Evolutionary conservation across 2,113 vertebrate species (phyloP).

Genomic region (Notarius lentiginosus): DNA sequence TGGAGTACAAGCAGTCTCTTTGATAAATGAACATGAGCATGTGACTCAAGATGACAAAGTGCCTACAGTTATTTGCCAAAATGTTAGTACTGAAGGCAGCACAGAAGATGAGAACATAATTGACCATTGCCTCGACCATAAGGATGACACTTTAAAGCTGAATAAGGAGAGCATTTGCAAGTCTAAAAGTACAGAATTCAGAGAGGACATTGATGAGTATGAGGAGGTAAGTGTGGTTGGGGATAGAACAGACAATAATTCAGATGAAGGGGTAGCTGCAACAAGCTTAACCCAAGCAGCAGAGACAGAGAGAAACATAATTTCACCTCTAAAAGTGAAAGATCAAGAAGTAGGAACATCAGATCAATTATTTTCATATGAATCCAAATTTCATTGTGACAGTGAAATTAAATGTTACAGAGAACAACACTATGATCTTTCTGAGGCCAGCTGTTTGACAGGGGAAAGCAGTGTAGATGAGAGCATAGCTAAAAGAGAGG

Average conservation of each 20-base stretch:
- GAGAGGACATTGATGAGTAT: not conserved
- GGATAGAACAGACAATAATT: not conserved
- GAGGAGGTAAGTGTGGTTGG: not conserved
- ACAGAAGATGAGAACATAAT: not conserved
- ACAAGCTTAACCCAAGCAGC: not conserved
- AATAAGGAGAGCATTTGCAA: not conserved
- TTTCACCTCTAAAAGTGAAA: slow-evolving; percentile 1
- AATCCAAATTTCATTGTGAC: not conserved
- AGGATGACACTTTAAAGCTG: not conserved
- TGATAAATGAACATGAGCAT: slow-evolving; percentile 13
- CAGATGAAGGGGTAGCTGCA: not conserved
- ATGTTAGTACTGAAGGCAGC: not conserved
- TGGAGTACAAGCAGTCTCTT: not conserved
- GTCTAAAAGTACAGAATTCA: not conserved
- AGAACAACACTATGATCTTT: not conserved
- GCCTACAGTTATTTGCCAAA: not conserved
- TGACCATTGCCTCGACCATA: not conserved
- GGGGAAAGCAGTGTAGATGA: not conserved
- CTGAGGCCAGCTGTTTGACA: not conserved
- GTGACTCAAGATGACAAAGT: not conserved
- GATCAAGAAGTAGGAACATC: not conserved
- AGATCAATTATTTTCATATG: slow-evolving; percentile 6
- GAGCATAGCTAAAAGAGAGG: not conserved
- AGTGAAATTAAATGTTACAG: slow-evolving; percentile 3
- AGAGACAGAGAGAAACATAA: not conserved